Percentiles rank a stretch among this genome's conserved stretches.
These are phyloP conservation scores for Pegea sp. DNA, from an alignment of 23 tunicate genomes.

Conservation along the genomic window DNA sequence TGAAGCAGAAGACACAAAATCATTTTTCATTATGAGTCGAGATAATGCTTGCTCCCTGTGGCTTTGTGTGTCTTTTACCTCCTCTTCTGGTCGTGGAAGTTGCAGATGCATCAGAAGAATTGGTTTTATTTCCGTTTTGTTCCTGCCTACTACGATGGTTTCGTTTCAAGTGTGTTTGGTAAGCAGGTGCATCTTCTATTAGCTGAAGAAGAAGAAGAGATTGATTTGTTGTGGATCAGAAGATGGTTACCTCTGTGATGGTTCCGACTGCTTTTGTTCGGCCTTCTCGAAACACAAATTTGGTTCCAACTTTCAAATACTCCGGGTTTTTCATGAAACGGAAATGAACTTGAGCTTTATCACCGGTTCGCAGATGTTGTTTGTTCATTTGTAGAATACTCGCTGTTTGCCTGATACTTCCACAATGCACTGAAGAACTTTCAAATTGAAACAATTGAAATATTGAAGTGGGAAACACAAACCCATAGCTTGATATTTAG, in stretches of 20 bases:
- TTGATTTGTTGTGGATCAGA: too few relatives aligned
- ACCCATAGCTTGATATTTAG: constrained; percentile 93
- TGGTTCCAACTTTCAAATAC: constrained; percentile 36
- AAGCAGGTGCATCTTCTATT: constrained; percentile 53
- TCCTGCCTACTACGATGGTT: constrained; percentile 6
- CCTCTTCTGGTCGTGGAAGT: constrained; percentile 25
- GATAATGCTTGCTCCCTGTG: too few relatives aligned
- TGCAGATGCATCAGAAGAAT: constrained; percentile 4
- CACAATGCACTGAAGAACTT: constrained; percentile 60
- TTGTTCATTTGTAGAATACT: constrained; percentile 61
- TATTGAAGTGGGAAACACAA: not conserved
- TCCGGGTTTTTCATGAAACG: constrained; percentile 88
- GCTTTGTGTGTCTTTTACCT: constrained; percentile 17
- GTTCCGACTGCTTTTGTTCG: constrained; percentile 94
- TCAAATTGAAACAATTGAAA: not conserved
- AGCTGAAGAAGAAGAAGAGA: constrained; percentile 19
- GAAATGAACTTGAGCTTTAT: constrained; percentile 75
- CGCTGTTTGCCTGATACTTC: constrained; percentile 92
- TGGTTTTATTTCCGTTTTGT: constrained; percentile 3
- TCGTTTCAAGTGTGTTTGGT: constrained; percentile 53
- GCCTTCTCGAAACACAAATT: constrained; percentile 95
- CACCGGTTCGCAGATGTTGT: constrained; percentile 82
- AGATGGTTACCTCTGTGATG: too few relatives aligned
- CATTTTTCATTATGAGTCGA: too few relatives aligned
- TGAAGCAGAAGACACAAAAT: too few relatives aligned